Percentiles rank a stretch among this genome's conserved stretches.
Conservation (phyloP, 2,113 vertebrate species). For the Butorides virescens region DNA sequence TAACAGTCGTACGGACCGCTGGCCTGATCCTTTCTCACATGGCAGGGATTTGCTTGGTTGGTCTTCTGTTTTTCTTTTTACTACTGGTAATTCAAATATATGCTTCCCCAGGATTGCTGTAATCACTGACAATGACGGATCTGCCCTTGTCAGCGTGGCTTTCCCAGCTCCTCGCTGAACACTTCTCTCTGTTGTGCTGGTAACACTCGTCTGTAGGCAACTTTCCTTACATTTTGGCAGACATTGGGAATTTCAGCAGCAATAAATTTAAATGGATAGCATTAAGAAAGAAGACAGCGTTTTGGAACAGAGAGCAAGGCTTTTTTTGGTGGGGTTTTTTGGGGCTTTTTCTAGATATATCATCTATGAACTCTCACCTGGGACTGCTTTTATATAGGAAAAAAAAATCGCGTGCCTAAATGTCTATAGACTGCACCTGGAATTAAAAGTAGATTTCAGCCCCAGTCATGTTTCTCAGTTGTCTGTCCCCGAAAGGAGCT, state of each 20-base stretch:
- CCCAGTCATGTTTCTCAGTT: background rate
- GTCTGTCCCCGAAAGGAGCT: background rate
- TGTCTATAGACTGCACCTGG: background rate
- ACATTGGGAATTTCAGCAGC: conserved; percentile 32
- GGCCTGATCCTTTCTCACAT: background rate
- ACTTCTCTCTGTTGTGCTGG: background rate
- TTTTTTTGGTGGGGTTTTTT: background rate
- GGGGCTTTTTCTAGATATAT: background rate
- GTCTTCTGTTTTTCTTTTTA: background rate
- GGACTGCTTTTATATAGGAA: background rate
- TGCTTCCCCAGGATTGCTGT: background rate
- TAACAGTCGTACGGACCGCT: rapidly evolving
- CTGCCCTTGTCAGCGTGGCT: background rate
- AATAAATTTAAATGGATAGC: conserved; percentile 57
- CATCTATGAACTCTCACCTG: background rate
- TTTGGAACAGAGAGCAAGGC: conserved; percentile 35
- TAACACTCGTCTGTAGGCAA: background rate
- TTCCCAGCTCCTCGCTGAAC: background rate
- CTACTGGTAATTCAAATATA: background rate
- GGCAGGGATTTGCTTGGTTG: background rate
- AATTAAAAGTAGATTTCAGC: background rate
- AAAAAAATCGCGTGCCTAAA: background rate
- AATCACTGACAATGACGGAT: background rate
- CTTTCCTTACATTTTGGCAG: conserved; percentile 55
- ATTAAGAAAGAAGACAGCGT: conserved; percentile 35